Evolutionary conservation across 2,113 vertebrate genomes (phyloP).

Genomic region (Hoplias malabaricus): DNA sequence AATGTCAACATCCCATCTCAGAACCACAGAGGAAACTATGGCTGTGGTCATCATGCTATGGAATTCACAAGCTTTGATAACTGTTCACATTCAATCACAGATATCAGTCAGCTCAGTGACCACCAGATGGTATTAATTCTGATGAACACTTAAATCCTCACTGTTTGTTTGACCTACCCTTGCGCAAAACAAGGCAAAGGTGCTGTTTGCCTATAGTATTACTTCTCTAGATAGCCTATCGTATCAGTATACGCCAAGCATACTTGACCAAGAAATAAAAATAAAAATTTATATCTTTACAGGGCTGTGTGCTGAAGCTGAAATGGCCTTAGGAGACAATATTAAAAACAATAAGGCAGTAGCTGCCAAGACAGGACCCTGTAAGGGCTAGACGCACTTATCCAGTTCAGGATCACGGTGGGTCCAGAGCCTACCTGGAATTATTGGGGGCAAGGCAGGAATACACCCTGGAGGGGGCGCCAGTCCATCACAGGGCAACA

Average conservation of each 20-base stretch:
- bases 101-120: neutral
- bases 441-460: too few species aligned
- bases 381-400: neutral
- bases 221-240: neutral
- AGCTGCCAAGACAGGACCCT: neutral
- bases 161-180: neutral
- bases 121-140: constrained; percentile 10
- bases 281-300: too few species aligned
- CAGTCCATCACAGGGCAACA: too few species aligned
- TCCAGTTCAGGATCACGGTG: too few species aligned
- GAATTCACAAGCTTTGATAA: neutral
- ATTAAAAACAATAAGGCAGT: neutral
- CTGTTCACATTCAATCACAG: neutral
- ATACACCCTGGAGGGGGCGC: too few species aligned
- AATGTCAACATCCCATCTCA: too few species aligned
- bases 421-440: too few species aligned
- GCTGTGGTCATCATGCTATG: neutral
- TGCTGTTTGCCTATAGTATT: neutral
- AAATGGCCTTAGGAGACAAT: too few species aligned
- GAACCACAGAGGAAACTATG: neutral
- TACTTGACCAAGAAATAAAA: too few species aligned
- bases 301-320: too few species aligned
- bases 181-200: neutral
- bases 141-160: neutral
- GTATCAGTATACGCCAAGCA: too few species aligned